Conservation (phyloP, 2,888 invertebrate species). For the Chloromyia formosa region DNA sequence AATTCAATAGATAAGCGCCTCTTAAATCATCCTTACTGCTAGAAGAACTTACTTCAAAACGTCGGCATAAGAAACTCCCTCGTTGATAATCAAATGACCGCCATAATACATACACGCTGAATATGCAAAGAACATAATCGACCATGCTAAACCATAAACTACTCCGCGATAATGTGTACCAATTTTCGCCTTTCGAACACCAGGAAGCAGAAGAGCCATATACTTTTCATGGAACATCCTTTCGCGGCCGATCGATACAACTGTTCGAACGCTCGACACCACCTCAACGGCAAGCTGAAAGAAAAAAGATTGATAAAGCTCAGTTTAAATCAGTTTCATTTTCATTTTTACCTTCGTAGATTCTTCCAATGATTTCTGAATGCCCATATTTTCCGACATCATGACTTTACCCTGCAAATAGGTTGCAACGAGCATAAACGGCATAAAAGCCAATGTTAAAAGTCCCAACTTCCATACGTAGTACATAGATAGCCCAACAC, state of each 20-base stretch:
- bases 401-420: conserved; percentile 75
- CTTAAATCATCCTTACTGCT: too few relatives aligned
- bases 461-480: conserved; percentile 81
- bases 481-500: conserved; percentile 72
- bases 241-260: conserved; percentile 77
- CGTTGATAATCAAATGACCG: conserved; percentile 71
- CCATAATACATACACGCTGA: conserved; percentile 78
- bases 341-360: conserved; percentile 82
- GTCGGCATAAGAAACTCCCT: conserved; percentile 67
- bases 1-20: too few relatives aligned
- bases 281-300: conserved; percentile 77
- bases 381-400: conserved; percentile 71
- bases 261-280: conserved; percentile 80
- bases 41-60: conserved; percentile 82
- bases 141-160: conserved; percentile 77
- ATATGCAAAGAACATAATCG: conserved; percentile 77
- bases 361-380: conserved; percentile 74
- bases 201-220: conserved; percentile 68
- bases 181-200: conserved; percentile 68
- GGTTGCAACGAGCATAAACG: conserved; percentile 73
- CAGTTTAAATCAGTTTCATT: too few relatives aligned
- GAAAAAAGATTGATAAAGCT: too few relatives aligned
- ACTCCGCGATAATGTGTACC: conserved; percentile 74
- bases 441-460: conserved; percentile 76
- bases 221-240: conserved; percentile 73